Base-by-base conservation (phyloP, 2,113 vertebrate genomes). In the Asarcornis scutulata region DNA sequence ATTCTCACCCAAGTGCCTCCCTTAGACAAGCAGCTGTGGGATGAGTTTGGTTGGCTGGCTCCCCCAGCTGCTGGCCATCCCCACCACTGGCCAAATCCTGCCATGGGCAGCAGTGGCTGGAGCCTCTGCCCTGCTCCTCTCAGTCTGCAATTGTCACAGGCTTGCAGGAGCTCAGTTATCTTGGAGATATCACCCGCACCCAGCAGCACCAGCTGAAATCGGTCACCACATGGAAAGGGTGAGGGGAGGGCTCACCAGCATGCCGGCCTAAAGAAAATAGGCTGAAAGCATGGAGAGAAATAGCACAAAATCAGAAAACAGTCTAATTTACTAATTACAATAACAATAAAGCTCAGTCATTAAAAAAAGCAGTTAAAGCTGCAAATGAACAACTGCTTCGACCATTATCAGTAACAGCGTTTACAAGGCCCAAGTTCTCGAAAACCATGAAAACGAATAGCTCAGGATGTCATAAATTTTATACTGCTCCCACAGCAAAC, bases 391-490 rank as follows among this genome's bases (percentile, higher is more conserved):
- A 93, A 91, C 89, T 83, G 93, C 63, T 87, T 73, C 68, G 68
- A 86, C 79, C 62, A 72, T 91, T 83, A 83, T 55, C 25, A 2
- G 11, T 76, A 76, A 74, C 50, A 63, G 83, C 82, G 25, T 94
- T 94, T 91, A 93, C 89, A 96, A 79, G 81, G 78, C 95, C 81
- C 27, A 7, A 55, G 85, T 38, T 83, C 93, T 96, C 42, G 38
- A 91, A 88, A 77, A 29, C 75, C 25, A 27, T 94, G 91, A 88
- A 96, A 94, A 89, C 4, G 27, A 97, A 93, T 88, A 96, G 94
- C 89, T 97, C 81, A 91, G 94, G 85, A 79, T 84, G 69, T 59
- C 78, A 66, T 93, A 91, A 97, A 92, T 95, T 87, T 93, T 89
- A 87, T 92, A 89, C 62, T 29, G 82, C 85, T 95, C 89, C 93